These are phyloP conservation scores for Dasyurus viverrinus DNA, from an alignment of 2,113 vertebrate genomes.

Conservation along the genomic window DNA sequence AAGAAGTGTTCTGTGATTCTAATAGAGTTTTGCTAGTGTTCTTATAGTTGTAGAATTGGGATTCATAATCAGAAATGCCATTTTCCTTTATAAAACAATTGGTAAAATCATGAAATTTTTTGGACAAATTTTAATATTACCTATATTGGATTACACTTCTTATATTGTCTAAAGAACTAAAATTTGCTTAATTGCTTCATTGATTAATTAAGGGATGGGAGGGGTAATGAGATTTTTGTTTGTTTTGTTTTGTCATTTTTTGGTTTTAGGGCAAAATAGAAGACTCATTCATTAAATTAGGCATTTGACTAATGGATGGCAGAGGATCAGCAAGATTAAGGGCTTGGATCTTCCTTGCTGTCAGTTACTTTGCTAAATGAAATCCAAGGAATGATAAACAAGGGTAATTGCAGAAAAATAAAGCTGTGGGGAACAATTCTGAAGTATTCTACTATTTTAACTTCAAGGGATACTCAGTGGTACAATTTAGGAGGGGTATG, in stretches of 20 bases:
- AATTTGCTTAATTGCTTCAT: slow-evolving; percentile 42
- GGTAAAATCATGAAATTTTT: neutral
- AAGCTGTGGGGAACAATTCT: slow-evolving; percentile 46
- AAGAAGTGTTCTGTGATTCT: neutral
- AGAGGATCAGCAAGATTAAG: slow-evolving; percentile 72
- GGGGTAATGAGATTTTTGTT: slow-evolving; percentile 51
- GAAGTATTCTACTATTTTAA: slow-evolving; percentile 47
- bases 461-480: slow-evolving; percentile 29
- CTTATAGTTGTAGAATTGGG: neutral
- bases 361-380: slow-evolving; percentile 78
- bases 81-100: slow-evolving; percentile 22
- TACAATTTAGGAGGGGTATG: slow-evolving; percentile 23
- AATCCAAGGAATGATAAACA: slow-evolving; percentile 74
- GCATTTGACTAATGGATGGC: slow-evolving; percentile 70
- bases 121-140: neutral
- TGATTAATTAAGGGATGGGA: slow-evolving; percentile 54
- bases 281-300: slow-evolving; percentile 75
- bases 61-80: neutral
- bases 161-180: neutral
- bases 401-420: slow-evolving; percentile 64
- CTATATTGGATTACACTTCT: neutral
- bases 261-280: slow-evolving; percentile 67
- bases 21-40: neutral
- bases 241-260: slow-evolving; percentile 46
- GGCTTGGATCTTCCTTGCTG: slow-evolving; percentile 72